Evolutionary conservation across 92 coral and sea anemone genomes (phyloP).

Genomic region (Epizoanthus scotinus): DNA sequence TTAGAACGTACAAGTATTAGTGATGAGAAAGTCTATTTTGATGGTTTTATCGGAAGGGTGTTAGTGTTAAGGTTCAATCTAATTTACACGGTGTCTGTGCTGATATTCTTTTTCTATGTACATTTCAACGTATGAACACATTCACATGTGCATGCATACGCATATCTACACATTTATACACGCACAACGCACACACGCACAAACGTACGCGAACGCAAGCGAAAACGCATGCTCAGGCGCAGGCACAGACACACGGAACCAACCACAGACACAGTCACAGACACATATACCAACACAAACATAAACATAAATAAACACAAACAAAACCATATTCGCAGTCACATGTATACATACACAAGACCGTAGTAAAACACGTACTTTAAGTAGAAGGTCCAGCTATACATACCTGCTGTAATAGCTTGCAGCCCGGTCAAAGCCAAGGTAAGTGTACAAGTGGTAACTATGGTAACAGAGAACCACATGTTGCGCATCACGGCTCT

Average conservation of each 20-base stretch:
- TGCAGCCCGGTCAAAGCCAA: neutral
- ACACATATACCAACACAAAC: too few relatives aligned
- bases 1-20: neutral
- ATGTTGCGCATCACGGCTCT: conserved; percentile 11
- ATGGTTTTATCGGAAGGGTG: too few relatives aligned
- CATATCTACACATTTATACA: too few relatives aligned
- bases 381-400: neutral
- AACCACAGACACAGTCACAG: neutral
- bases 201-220: neutral
- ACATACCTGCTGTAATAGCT: conserved; percentile 6
- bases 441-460: neutral
- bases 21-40: neutral
- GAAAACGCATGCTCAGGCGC: neutral
- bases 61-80: too few relatives aligned
- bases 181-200: neutral
- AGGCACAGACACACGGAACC: neutral
- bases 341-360: too few relatives aligned
- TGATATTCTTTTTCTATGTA: too few relatives aligned
- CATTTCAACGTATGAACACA: too few relatives aligned
- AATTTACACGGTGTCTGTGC: too few relatives aligned
- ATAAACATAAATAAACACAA: too few relatives aligned
- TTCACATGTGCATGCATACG: too few relatives aligned
- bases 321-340: too few relatives aligned
- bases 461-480: neutral
- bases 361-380: neutral